Evolutionary conservation across 2,888 invertebrate species (phyloP), one percentile per base, ranked within the genome.

Genomic region (Ecliptopera silaceata): DNA sequence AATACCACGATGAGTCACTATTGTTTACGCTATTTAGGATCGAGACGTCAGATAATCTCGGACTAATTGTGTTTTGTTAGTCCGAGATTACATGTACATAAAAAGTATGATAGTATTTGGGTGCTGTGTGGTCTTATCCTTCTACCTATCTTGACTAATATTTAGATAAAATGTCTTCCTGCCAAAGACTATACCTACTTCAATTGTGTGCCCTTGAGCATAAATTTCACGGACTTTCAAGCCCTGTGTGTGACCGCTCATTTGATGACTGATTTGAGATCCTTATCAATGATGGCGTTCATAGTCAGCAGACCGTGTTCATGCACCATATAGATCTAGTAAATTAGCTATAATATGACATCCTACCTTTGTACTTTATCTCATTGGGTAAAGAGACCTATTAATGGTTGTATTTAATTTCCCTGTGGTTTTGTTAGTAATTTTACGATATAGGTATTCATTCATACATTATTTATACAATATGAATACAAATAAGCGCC

Each of bases 261-360:
- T 57, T 53, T 60, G 60, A 60, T 59, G 57, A 54, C 48, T 53
- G 54, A 53, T 55, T 46, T 26, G 48, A 61, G 66, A 66, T 66
- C 41, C 29, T 38, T 62, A 66, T 62, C 66, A 51, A 38, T 42
- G 13, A 52, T 59, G 43, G 56, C 44, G 61, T 49, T 49, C 41
- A 31, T 12, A 56, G 46, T 31, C 44, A 56, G 34, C 51, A 54
- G 59, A 61, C 51, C 66, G 46, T 59, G 61, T 41, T 56, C 20
- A 44, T 53, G 50, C 53, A 54, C 47, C 26, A 42, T 34, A 29
- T 6, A 5, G 29, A 15, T 22, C 42, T 51, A 20, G 4, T 20
- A 26, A 13, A 5, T 12, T 43, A 42, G 15, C 36, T 36, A 15
- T 15, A 36, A 1, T 15, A 36, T 36, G 36, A 2, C 15, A 15